Evolutionary conservation across 2,113 vertebrate genomes (phyloP), one percentile per base, ranked within the genome.

Genomic region (Strix uralensis): DNA sequence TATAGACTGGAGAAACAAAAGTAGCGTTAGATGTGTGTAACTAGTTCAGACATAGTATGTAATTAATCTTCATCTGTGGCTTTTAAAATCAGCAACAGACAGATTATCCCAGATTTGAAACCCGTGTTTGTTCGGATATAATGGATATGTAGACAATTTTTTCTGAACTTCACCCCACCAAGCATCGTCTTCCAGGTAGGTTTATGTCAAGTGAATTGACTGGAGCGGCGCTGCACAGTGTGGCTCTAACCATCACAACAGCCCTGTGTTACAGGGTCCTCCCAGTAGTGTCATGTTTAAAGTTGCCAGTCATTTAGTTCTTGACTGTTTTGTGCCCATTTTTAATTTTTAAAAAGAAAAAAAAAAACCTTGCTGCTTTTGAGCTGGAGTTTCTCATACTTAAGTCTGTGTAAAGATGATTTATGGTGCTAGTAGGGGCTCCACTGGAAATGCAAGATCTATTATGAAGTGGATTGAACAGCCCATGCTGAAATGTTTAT

Each of bases 401-500:
- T 55, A 44, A 82, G 79, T 73, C 87, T 95, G 80, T 73, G 84
- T 67, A 90, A 96, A 90, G 90, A 94, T 95, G 95, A 97, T 97
- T 97, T 95, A 96, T 96, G 93, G 78, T 65, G 81, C 93, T 96
- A 88, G 88, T 86, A 84, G 90, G 86, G 95, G 85, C 96, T 97
- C 66, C 88, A 44, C 71, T 97, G 90, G 94, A 96, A 97, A 94
- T 7, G 92, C 88, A 92, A 21, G 78, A 80, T 96, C 74, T 92
- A 38, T 95, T 96, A 75, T 90, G 93, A 88, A 92, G 89, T 83
- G 88, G 86, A 94, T 88, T 91, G 90, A 94, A 44, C 25, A 40
- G 90, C 89, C 96, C 96, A 97, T 97, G 92, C 93, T 96, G 96
- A 97, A 97, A 96, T 97, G 95, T 97, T 97, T 97, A 97, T 95